Percentiles rank a stretch among this genome's conserved stretches.
phyloP scores from a whole-genome alignment of 2,888 invertebrate species.

The Dromius quadrimaculatus region DNA sequence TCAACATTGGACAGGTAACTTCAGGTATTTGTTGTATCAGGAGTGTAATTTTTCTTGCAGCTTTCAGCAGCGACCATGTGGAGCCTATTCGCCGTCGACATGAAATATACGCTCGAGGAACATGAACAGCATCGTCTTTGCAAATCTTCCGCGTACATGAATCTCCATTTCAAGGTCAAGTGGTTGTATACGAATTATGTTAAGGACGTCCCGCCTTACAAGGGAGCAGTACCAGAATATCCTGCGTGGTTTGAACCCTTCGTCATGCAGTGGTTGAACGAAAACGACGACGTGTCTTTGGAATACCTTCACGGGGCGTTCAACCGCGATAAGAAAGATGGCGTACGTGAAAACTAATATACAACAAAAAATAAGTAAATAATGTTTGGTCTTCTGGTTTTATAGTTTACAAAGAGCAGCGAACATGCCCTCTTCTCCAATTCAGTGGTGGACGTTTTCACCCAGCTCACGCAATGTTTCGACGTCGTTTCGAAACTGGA shows the following conservation, averaged over 20 bases:
- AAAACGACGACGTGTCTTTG: constrained; percentile 98
- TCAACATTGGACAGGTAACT: constrained; percentile 93
- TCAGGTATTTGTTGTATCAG: background rate
- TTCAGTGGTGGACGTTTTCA: constrained; percentile 99
- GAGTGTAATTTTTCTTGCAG: constrained; percentile 68
- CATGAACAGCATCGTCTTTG: constrained; percentile 96
- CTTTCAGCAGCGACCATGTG: constrained; percentile 98
- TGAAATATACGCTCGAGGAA: constrained; percentile 98
- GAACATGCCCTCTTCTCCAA: constrained; percentile 99
- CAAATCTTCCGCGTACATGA: constrained; percentile 99
- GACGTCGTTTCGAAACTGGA: constrained; percentile 99
- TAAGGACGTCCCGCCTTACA: constrained; percentile 96
- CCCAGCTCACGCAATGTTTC: constrained; percentile 98
- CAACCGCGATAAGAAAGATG: constrained; percentile 95
- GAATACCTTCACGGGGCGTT: constrained; percentile 99
- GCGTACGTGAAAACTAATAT: constrained; percentile 71
- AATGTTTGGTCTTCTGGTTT: constrained; percentile 54
- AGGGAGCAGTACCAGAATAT: constrained; percentile 97
- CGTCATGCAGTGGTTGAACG: constrained; percentile 99
- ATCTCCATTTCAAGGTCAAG: constrained; percentile 98
- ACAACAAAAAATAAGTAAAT: background rate
- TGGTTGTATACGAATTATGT: constrained; percentile 99
- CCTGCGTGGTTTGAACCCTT: constrained; percentile 99
- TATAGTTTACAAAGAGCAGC: constrained; percentile 97
- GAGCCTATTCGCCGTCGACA: constrained; percentile 95